Base-by-base conservation (phyloP, 2,113 vertebrate species). In the Pomatostomus ruficeps region DNA sequence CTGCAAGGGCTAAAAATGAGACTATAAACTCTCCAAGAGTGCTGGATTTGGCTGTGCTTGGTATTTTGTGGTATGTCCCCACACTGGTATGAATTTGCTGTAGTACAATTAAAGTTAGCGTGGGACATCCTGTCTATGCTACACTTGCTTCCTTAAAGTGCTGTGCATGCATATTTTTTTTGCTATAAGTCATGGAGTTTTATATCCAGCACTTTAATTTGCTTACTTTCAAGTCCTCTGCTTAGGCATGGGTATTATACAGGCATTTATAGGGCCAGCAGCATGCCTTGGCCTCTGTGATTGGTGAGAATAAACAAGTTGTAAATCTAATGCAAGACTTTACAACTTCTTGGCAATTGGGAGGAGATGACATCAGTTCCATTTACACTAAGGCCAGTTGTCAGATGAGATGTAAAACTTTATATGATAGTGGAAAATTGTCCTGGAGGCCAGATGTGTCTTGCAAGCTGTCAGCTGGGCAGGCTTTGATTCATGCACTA, bases 251-350 rank as follows among this genome's bases (percentile, higher is more conserved):
- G 62, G 48, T 67, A 74, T 96, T 91, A 63, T 1, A 42, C 20
- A 49, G n/a, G 23, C 54, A 90, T 91, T 91, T 91, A 76, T 4
- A 82, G 62, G 35, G 63, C 49, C 57, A 95, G 61, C 78, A 88
- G 45, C 62, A 82, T 61, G 54, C 54, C n/a, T 91, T 65, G 40
- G 90, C 71, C 85, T 88, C 79, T 1, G 2, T 62, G 72, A 83
- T 18, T 70, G 58, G 67, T 45, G 46, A 75, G 71, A 82, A 95
- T 57, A 94, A 94, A 83, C 82, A 93, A 90, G 59, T 5, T 87
- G 70, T 96, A 89, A 93, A 91, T 87, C 89, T 89, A 63, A 72
- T 35, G 14, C 42, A 85, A 55, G 70, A 58, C 38, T 92, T 90
- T 57, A 74, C 73, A 72, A n/a, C 48, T 75, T 86, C 46, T 80